A percentile compares a stretch with the other conserved stretches of the same genome.
These are phyloP conservation scores for Dryocosmus kuriphilus DNA, from an alignment of 2,888 invertebrate species.

Conservation along the genomic window DNA sequence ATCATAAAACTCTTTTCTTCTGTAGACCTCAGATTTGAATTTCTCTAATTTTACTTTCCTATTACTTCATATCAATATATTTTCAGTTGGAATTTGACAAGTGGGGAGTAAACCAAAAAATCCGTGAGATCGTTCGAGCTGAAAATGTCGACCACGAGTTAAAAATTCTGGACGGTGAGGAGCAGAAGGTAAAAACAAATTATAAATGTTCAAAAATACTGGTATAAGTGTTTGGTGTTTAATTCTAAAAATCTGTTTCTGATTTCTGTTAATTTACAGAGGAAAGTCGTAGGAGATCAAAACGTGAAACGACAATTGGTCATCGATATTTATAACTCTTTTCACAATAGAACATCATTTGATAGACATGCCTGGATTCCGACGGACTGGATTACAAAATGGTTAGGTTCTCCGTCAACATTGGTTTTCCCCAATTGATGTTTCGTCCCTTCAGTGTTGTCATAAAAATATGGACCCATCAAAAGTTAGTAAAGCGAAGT, in stretches of 20 bases:
- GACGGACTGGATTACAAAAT: conserved; percentile 79
- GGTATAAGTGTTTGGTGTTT: neutral
- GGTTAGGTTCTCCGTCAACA: conserved; percentile 75
- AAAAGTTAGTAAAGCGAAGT: conserved; percentile 77
- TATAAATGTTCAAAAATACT: neutral
- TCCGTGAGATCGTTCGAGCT: conserved; percentile 70
- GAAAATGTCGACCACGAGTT: conserved; percentile 73
- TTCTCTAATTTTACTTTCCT: conserved; percentile 31
- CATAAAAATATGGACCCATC: conserved; percentile 78
- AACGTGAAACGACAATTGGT: conserved; percentile 73
- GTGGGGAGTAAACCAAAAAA: conserved; percentile 72
- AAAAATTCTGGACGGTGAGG: conserved; percentile 71
- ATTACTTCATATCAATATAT: neutral
- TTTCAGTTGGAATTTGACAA: conserved; percentile 71
- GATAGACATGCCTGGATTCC: conserved; percentile 78
- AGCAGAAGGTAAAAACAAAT: conserved; percentile 67
- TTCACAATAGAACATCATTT: conserved; percentile 59
- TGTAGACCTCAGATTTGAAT: too few relatives aligned
- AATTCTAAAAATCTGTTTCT: neutral
- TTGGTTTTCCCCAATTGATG: conserved; percentile 77
- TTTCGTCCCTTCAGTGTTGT: conserved; percentile 76
- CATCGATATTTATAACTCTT: conserved; percentile 70
- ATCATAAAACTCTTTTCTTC: too few relatives aligned
- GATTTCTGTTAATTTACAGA: conserved; percentile 58
- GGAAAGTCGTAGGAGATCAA: conserved; percentile 73